Percentiles rank a stretch among this genome's conserved stretches.
Evolutionary conservation across 2,113 vertebrate species (phyloP).

Genomic region (Zosterops japonicus): DNA sequence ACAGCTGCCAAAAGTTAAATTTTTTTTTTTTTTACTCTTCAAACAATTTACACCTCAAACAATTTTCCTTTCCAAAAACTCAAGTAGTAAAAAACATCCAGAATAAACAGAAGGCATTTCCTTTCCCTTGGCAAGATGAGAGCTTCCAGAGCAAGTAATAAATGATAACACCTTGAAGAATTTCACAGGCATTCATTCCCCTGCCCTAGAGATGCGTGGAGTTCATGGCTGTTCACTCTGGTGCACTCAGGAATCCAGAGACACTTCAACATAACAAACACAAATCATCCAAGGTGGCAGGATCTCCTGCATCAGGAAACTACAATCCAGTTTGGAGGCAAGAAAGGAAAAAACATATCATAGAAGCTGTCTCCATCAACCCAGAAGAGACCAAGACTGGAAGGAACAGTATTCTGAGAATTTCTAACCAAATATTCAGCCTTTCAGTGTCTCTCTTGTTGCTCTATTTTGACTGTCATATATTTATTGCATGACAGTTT

Average conservation of each 20-base stretch:
- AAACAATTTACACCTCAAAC: neutral
- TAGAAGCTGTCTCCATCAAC: neutral
- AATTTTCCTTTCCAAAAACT: neutral
- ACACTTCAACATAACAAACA: neutral
- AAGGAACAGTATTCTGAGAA: neutral
- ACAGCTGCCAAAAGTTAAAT: neutral
- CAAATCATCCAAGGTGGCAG: neutral
- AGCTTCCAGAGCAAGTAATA: neutral
- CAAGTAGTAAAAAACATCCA: neutral
- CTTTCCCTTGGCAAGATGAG: neutral
- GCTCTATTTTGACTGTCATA: neutral
- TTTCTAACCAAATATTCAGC: neutral
- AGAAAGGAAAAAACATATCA: neutral
- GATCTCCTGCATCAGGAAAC: neutral
- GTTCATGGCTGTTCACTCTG: neutral
- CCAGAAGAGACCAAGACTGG: neutral
- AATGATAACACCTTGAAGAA: neutral
- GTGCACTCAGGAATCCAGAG: neutral
- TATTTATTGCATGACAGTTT: neutral
- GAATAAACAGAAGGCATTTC: neutral
- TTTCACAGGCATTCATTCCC: neutral
- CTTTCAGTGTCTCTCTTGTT: neutral
- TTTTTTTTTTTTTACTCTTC: too few relatives aligned
- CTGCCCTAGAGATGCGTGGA: neutral
- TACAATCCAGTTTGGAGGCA: neutral